Conservation (phyloP, 2,797 vertebrate genomes). For the Gymnocypris eckloni region DNA sequence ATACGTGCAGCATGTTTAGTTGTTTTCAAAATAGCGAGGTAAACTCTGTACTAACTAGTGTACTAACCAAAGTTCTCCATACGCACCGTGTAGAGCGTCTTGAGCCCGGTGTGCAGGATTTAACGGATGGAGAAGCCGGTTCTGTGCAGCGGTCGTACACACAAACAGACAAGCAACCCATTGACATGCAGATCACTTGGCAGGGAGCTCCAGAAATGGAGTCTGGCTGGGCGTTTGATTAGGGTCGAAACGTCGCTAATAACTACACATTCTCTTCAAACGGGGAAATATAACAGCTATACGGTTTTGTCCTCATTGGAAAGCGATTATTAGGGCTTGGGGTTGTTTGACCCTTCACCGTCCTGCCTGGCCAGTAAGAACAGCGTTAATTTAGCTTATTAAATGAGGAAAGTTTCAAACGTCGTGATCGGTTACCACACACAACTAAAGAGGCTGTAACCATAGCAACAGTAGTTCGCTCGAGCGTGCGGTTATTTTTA, state of each 20-base stretch:
- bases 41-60: neutral
- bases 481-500: neutral
- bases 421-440: neutral
- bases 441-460: neutral
- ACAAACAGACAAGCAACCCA: slow-evolving; percentile 58
- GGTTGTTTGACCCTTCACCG: neutral
- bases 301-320: neutral
- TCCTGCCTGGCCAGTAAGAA: neutral
- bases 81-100: slow-evolving; percentile 11
- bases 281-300: neutral
- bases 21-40: neutral
- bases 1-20: neutral
- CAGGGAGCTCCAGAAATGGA: slow-evolving; percentile 53
- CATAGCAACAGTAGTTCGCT: neutral
- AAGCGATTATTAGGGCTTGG: neutral
- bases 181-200: slow-evolving; percentile 80
- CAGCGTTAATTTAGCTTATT: neutral
- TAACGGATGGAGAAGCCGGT: neutral
- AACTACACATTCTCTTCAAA: neutral
- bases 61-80: neutral
- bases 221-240: slow-evolving; percentile 40
- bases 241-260: neutral
- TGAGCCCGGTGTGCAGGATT: neutral
- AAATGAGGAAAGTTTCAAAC: neutral
- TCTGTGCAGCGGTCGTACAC: neutral